A percentile compares a stretch with the other conserved stretches of the same genome.
Conservation (phyloP, 2,888 invertebrate genomes). For the Ditylenchus weischeri region DNA sequence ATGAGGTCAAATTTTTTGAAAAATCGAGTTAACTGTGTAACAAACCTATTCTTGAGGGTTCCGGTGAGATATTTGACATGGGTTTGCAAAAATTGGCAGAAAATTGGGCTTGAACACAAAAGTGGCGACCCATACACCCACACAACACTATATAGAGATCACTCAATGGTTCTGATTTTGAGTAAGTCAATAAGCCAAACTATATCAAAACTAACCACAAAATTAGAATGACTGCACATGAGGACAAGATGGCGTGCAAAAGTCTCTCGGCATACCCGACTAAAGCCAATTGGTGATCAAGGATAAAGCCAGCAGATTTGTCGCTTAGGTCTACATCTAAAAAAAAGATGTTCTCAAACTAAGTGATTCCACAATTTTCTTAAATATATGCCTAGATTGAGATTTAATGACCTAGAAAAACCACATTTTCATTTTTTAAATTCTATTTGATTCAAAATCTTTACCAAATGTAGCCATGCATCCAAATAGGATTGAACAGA, state of each 20-base stretch:
- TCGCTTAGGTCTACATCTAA: constrained; percentile 35
- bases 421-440: not conserved
- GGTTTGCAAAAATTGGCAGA: too few relatives aligned
- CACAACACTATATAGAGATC: too few relatives aligned
- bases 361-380: too few relatives aligned
- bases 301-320: constrained; percentile 37
- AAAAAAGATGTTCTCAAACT: too few relatives aligned
- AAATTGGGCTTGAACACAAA: too few relatives aligned
- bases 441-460: not conserved
- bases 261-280: constrained; percentile 24
- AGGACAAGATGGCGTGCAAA: constrained; percentile 16
- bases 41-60: too few relatives aligned
- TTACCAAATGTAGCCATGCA: constrained; percentile 43
- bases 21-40: too few relatives aligned
- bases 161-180: too few relatives aligned
- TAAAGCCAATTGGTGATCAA: constrained; percentile 35
- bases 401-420: constrained; percentile 35
- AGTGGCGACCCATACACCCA: too few relatives aligned
- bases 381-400: constrained; percentile 11
- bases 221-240: constrained; percentile 18
- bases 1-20: too few relatives aligned
- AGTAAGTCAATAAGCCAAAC: too few relatives aligned
- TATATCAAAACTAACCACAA: constrained; percentile 28
- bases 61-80: too few relatives aligned
- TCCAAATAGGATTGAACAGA: constrained; percentile 42